A percentile compares a stretch with the other conserved stretches of the same genome.
phyloP scores from a whole-genome alignment of 2,113 vertebrate genomes.

The Corvus moneduloides region DNA sequence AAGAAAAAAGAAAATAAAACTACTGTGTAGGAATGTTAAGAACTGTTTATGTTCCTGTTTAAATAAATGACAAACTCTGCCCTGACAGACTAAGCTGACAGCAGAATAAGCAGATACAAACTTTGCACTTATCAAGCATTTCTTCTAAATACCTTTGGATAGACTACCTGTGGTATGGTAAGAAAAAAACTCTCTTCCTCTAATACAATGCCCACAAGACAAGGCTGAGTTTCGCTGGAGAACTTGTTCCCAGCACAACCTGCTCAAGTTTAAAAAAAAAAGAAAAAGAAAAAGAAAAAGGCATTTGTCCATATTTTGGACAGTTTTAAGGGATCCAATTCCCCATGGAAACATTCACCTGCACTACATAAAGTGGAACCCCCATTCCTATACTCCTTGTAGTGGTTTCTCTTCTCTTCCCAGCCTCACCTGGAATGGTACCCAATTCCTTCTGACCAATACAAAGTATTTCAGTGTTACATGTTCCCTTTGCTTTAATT shows the following conservation, averaged over 20 bases:
- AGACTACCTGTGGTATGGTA: not conserved
- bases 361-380: not conserved
- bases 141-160: not conserved
- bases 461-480: not conserved
- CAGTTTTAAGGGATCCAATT: not conserved
- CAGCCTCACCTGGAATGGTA: not conserved
- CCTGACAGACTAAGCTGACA: not conserved
- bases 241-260: slow-evolving; percentile 34
- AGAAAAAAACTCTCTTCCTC: not conserved
- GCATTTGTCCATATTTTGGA: not conserved
- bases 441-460: not conserved
- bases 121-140: slow-evolving; percentile 11
- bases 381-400: not conserved
- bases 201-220: slow-evolving; percentile 39
- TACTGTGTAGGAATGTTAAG: slow-evolving; percentile 24
- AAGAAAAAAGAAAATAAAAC: not conserved
- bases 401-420: not conserved
- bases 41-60: slow-evolving; percentile 30
- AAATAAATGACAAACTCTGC: slow-evolving; percentile 7
- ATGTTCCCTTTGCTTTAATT: not conserved
- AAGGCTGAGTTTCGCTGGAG: not conserved
- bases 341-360: not conserved
- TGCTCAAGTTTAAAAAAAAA: not conserved
- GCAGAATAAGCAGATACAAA: not conserved
- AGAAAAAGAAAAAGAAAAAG: not conserved